Conservation (phyloP, 2,888 invertebrate genomes). For the Tupiocoris notatus region DNA sequence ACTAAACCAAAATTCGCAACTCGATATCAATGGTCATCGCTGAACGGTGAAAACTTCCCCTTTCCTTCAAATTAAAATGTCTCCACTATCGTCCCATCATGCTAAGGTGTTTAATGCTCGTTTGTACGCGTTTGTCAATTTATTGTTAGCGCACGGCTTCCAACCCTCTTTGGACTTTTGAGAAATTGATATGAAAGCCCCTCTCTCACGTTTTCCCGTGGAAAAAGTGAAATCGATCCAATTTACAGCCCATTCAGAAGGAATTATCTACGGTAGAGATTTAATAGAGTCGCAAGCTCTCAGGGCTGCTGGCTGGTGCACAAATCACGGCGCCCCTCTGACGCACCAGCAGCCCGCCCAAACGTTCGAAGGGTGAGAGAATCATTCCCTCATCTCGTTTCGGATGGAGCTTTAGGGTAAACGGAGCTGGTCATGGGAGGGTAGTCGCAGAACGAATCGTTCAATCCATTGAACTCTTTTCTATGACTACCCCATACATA, state of each 20-base stretch:
- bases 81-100: too few relatives aligned
- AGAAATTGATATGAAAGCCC: neutral
- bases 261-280: conserved; percentile 38
- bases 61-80: too few relatives aligned
- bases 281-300: conserved; percentile 30
- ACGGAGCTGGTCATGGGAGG: conserved; percentile 26
- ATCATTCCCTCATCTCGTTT: neutral
- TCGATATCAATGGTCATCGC: too few relatives aligned
- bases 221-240: conserved; percentile 25
- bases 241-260: conserved; percentile 33
- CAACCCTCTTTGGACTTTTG: neutral
- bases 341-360: neutral
- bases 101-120: too few relatives aligned
- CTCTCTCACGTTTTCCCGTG: neutral
- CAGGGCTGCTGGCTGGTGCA: conserved; percentile 9
- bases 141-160: too few relatives aligned
- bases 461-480: neutral
- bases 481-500: neutral
- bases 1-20: too few relatives aligned
- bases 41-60: too few relatives aligned
- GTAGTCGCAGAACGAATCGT: conserved; percentile 6
- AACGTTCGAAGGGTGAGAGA: neutral
- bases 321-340: conserved; percentile 22
- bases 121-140: too few relatives aligned
- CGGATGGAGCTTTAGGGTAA: neutral